These are phyloP conservation scores for Noctilio leporinus DNA, from an alignment of 2,113 vertebrate species.

Conservation along the genomic window DNA sequence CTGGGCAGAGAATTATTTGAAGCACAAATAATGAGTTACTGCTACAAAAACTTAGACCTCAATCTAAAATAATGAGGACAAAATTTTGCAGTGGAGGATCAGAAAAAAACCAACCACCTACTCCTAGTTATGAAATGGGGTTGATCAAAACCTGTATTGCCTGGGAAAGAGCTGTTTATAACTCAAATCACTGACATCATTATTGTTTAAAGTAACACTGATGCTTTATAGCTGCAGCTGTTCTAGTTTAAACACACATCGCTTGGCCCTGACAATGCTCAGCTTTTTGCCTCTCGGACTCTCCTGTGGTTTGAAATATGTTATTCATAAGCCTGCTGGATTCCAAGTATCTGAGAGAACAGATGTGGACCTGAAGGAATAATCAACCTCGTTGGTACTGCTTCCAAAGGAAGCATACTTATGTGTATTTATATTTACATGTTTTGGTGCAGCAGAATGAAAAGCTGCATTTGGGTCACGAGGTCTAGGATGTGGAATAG, in stretches of 20 bases:
- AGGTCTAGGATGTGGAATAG: neutral
- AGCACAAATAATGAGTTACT: neutral
- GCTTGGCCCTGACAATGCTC: neutral
- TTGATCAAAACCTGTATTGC: neutral
- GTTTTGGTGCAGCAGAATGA: neutral
- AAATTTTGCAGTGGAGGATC: neutral
- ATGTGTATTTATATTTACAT: neutral
- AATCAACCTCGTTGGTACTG: constrained; percentile 14
- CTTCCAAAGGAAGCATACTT: neutral
- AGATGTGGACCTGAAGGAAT: constrained; percentile 58
- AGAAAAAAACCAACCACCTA: neutral
- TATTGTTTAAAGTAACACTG: constrained; percentile 5
- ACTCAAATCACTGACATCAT: neutral
- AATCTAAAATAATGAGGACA: neutral
- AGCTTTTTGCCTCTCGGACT: constrained; percentile 36
- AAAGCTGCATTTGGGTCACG: neutral
- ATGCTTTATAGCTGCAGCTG: constrained; percentile 36
- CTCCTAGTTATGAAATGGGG: neutral
- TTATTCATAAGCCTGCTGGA: constrained; percentile 28
- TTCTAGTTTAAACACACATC: constrained; percentile 46
- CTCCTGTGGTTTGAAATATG: constrained; percentile 42
- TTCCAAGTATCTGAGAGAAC: constrained; percentile 55
- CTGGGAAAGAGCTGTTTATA: constrained; percentile 6
- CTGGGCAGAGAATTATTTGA: neutral
- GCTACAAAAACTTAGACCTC: neutral